A percentile compares a stretch with the other conserved stretches of the same genome.
phyloP scores from a whole-genome alignment of 2,888 invertebrate genomes.

The Strigamia maritima region DNA sequence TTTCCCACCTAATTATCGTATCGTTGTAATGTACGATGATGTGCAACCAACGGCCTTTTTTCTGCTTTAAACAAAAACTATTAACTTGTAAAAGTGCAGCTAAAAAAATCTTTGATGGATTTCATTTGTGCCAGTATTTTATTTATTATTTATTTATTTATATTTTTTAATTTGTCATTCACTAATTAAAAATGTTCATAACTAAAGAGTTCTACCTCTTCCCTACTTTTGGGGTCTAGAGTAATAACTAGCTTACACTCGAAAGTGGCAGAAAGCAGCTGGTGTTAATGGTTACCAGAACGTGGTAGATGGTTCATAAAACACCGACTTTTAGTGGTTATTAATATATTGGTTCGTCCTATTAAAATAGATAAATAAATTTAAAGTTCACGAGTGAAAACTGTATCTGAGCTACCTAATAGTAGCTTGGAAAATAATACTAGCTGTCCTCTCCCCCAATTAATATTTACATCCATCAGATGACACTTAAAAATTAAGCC shows the following conservation, averaged over 20 bases:
- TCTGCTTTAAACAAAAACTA: no score
- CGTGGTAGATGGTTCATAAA: background rate
- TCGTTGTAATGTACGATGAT: background rate
- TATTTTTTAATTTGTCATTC: no score
- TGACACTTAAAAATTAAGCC: no score
- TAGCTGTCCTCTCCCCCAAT: no score
- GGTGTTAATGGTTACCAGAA: slow-evolving; percentile 6
- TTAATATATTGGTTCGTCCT: background rate
- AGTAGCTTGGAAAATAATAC: no score
- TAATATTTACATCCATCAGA: no score
- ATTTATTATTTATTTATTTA: no score
- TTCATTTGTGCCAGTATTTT: no score
- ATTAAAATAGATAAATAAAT: slow-evolving; percentile 7
- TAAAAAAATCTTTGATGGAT: no score
- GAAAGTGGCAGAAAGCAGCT: background rate
- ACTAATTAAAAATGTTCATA: background rate
- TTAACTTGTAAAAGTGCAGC: no score
- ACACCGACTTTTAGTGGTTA: background rate
- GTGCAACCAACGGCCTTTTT: no score
- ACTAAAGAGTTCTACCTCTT: background rate
- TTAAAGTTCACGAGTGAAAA: background rate
- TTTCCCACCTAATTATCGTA: background rate
- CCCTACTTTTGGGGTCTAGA: background rate
- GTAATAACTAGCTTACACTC: slow-evolving; percentile 5
- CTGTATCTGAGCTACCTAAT: no score